Percentiles rank a stretch among this genome's conserved stretches.
Evolutionary conservation across 2,113 vertebrate species (phyloP).

Genomic region (Typhlomys cinereus): DNA sequence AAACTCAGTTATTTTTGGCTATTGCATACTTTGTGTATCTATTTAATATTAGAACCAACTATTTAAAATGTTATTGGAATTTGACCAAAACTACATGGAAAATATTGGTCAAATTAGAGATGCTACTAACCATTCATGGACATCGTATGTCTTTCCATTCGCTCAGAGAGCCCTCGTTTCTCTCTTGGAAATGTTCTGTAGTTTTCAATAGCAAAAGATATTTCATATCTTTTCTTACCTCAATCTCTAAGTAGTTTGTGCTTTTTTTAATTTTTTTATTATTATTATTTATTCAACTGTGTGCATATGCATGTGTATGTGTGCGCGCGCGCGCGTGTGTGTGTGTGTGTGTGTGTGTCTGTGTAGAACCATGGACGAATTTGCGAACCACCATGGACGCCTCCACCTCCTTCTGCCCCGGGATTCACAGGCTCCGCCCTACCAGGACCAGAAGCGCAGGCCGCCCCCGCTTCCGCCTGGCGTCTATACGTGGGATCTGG

Average conservation of each 20-base stretch:
- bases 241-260: background rate
- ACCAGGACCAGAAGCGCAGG: too few species aligned
- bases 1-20: background rate
- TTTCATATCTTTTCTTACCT: background rate
- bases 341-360: too few species aligned
- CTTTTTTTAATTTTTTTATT: background rate
- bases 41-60: background rate
- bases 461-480: too few species aligned
- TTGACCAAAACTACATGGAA: background rate
- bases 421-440: too few species aligned
- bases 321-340: too few species aligned
- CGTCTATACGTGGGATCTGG: too few species aligned
- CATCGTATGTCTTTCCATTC: background rate
- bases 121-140: background rate
- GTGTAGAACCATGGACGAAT: too few species aligned
- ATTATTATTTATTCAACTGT: too few species aligned
- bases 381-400: too few species aligned
- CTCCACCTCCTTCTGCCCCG: too few species aligned
- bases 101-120: background rate
- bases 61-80: background rate
- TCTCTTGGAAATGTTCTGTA: background rate
- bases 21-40: background rate
- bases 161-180: background rate
- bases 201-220: background rate
- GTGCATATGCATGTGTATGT: too few species aligned